Percentiles rank a stretch among this genome's conserved stretches.
phyloP scores from a whole-genome alignment of 2,113 vertebrate genomes.

The Odontophorus gujanensis region DNA sequence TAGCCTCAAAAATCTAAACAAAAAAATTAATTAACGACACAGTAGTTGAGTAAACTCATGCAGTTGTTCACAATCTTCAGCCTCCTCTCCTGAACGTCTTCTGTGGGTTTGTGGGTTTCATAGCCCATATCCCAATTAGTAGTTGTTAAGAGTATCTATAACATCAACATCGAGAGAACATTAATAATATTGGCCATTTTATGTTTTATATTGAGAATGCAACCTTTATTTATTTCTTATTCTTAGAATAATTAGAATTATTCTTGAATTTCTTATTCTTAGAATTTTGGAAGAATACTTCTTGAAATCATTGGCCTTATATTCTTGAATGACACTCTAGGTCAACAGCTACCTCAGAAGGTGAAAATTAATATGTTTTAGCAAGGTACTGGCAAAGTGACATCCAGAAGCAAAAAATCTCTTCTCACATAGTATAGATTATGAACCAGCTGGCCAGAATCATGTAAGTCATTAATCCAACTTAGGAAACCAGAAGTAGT shows the following conservation, averaged over 20 bases:
- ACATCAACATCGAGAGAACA: background rate
- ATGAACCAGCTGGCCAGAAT: background rate
- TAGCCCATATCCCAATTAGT: background rate
- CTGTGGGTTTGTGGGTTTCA: background rate
- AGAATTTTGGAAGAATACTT: background rate
- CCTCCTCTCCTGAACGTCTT: background rate
- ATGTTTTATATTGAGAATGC: background rate
- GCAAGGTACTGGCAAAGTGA: background rate
- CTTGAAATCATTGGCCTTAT: background rate
- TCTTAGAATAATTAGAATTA: background rate
- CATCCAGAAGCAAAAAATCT: background rate
- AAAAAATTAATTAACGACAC: background rate
- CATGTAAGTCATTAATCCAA: background rate
- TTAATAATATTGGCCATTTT: background rate
- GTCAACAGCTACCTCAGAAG: background rate
- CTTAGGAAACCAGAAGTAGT: background rate
- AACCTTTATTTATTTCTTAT: background rate
- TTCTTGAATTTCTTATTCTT: background rate
- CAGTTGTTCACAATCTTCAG: background rate
- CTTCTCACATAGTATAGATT: background rate
- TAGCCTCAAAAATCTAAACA: background rate
- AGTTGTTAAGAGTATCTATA: background rate
- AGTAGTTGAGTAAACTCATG: background rate
- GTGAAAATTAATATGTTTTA: background rate
- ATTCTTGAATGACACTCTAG: background rate